Conservation (phyloP, 2,797 vertebrate genomes). For the Telmatherina bonti region DNA sequence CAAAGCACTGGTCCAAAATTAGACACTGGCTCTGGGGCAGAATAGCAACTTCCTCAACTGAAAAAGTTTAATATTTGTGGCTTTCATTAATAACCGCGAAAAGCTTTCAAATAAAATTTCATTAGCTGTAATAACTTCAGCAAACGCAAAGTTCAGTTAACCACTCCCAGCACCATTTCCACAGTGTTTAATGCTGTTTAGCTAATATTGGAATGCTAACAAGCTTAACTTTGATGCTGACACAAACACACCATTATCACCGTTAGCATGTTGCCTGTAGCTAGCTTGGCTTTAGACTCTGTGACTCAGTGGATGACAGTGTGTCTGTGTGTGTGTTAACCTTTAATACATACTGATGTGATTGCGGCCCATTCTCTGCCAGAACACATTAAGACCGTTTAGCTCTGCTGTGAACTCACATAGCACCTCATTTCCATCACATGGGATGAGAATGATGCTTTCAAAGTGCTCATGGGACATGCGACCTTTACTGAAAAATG, state of each 20-base stretch:
- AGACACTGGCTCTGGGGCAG: background rate
- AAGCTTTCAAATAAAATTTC: background rate
- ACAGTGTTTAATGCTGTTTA: background rate
- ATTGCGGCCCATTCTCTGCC: background rate
- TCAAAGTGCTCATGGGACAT: conserved; percentile 35
- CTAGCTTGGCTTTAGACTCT: background rate
- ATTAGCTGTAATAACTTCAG: background rate
- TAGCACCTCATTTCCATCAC: conserved; percentile 49
- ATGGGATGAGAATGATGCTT: conserved; percentile 35
- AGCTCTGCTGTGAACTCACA: conserved; percentile 60
- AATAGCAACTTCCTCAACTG: background rate
- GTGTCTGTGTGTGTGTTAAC: conserved; percentile 23
- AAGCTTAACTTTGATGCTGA: background rate
- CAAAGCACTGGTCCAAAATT: background rate
- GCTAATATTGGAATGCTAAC: background rate
- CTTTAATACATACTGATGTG: conserved; percentile 21
- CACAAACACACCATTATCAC: background rate
- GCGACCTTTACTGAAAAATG: conserved; percentile 72
- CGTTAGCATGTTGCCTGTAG: background rate
- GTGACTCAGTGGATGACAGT: background rate
- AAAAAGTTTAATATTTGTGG: background rate
- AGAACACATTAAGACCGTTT: conserved; percentile 54
- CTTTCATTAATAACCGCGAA: background rate
- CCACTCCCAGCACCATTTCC: background rate
- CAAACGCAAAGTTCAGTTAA: background rate